Conservation (phyloP, 2,797 vertebrate genomes). For the Halcyon smyrnensis region DNA sequence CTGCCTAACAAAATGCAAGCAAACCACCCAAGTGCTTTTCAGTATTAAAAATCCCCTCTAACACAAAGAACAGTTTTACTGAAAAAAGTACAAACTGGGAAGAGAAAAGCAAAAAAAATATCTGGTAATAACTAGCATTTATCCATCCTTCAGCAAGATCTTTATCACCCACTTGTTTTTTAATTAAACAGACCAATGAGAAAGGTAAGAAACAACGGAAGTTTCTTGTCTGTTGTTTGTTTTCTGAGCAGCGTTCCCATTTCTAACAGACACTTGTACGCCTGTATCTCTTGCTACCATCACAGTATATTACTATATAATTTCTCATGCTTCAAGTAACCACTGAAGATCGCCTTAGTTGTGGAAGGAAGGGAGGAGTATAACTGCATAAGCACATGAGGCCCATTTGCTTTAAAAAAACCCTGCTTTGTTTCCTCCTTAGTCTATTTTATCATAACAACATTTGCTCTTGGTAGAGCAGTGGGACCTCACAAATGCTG, state of each 20-base stretch:
- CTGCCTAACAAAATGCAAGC: background rate
- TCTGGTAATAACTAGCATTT: conserved; percentile 8
- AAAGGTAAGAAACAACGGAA: conserved; percentile 43
- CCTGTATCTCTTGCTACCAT: conserved; percentile 57
- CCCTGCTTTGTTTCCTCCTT: conserved; percentile 61
- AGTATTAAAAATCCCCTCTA: background rate
- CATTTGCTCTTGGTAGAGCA: conserved; percentile 42
- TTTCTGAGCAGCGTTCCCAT: conserved; percentile 42
- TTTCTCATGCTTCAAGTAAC: conserved; percentile 47
- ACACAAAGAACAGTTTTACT: background rate
- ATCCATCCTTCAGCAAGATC: conserved; percentile 47
- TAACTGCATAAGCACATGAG: conserved; percentile 32
- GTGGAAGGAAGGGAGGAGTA: conserved; percentile 53
- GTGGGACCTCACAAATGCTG: background rate
- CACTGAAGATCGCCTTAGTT: conserved; percentile 32
- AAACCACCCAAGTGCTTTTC: background rate
- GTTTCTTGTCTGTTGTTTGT: conserved; percentile 3
- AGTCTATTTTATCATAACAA: conserved; percentile 63
- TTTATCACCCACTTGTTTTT: conserved; percentile 55
- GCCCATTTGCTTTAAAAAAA: conserved; percentile 58
- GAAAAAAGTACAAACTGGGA: background rate
- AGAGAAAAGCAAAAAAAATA: background rate
- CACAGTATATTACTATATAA: conserved; percentile 32
- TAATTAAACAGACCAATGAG: conserved; percentile 52
- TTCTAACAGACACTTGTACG: background rate